Evolutionary conservation across 2,888 invertebrate species (phyloP), one percentile per base, ranked within the genome.

Genomic region (Sarcophaga carnaria): DNA sequence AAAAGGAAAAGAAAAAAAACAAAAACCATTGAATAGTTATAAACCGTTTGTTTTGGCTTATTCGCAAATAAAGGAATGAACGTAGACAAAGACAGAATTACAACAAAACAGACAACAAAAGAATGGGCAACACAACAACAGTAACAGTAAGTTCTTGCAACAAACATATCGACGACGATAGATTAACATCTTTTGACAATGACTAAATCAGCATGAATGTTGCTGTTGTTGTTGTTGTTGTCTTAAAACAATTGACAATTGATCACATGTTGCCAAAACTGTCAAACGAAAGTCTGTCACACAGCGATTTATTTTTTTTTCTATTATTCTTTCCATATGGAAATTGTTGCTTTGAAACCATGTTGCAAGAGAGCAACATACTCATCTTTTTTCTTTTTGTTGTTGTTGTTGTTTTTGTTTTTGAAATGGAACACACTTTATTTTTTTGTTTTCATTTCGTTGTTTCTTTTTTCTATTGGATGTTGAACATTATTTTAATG

Each of bases 151-250:
- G 37, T 37, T 37, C 63, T 63, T 20, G 45, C 45, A 62, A 63
- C 67, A 67, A 47, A 67, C 71, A 75, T 37, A 37, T 2, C 37
- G 37, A 37, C 37, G 37, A 64, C 3, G 12, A 54, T 54, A 87
- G 87, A 87, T 87, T 79, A 84, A 82, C 63, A 87, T 87, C 87
- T 87, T 37, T 81, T 80, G 81, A 84, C 84, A 87, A 87, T 87
- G 84, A 87, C 87, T 87, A 87, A 87, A 87, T 84, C 84, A 84
- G 84, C 84, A 81, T 81, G 79, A 79, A 79, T 12, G n/a, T 64
- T 20, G 80, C 22, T 74, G 64, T 70, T 63, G 74, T 70, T 49
- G 70, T 76, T 70, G 27, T 76, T 47, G 14, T 17, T 71, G n/a
- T n/a, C 62, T n/a, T 11, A 71, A 45, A 81, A 79, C 87, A 87